A percentile compares a stretch with the other conserved stretches of the same genome.
Evolutionary conservation across 2,797 vertebrate genomes (phyloP).

Genomic region (Tenualosa ilisha): DNA sequence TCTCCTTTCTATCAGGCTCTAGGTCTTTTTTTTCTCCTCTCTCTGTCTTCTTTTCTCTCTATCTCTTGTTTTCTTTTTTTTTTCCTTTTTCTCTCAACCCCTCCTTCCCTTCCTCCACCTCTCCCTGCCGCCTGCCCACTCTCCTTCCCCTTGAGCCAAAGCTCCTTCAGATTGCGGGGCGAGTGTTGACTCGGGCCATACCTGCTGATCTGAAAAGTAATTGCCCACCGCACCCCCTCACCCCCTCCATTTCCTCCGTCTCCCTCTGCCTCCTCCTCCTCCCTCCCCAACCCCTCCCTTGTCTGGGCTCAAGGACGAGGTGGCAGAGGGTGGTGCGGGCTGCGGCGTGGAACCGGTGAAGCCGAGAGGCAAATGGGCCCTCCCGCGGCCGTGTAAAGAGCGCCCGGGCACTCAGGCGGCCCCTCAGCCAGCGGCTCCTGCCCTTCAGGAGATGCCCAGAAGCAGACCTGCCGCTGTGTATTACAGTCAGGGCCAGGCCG

Average conservation of each 20-base stretch:
- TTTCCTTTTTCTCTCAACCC: not conserved
- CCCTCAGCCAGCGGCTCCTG: constrained; percentile 56
- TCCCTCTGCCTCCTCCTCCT: not conserved
- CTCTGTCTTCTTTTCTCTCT: not conserved
- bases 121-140: not conserved
- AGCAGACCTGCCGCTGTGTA: constrained; percentile 71
- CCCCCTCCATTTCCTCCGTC: not conserved
- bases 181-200: constrained; percentile 55
- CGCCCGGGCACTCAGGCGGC: constrained; percentile 60
- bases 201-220: constrained; percentile 64
- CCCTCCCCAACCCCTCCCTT: constrained; percentile 9
- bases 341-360: constrained; percentile 61
- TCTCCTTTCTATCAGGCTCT: constrained; percentile 37
- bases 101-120: too few relatives aligned
- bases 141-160: not conserved
- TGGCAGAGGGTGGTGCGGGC: constrained; percentile 57
- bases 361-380: constrained; percentile 60
- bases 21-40: not conserved
- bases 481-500: constrained; percentile 50
- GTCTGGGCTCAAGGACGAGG: constrained; percentile 63
- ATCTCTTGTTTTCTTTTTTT: not conserved
- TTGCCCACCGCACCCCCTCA: constrained; percentile 54
- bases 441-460: constrained; percentile 70
- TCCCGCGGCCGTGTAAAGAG: constrained; percentile 65
- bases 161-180: constrained; percentile 44